These are phyloP conservation scores for Phoeniculus purpureus DNA, from an alignment of 2,797 vertebrate genomes.

Conservation along the genomic window DNA sequence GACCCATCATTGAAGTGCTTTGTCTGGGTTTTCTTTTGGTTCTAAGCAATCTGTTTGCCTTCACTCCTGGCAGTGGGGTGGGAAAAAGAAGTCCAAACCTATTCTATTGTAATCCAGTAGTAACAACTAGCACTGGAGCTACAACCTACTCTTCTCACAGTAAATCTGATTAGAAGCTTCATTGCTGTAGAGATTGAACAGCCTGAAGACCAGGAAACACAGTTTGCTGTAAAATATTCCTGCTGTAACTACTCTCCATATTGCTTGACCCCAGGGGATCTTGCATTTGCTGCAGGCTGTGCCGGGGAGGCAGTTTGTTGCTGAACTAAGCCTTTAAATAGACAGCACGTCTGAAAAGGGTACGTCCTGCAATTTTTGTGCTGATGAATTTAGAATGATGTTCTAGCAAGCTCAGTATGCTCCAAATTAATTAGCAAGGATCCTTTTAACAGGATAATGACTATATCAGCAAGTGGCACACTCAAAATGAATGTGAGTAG, in stretches of 20 bases:
- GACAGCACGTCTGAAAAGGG: background rate
- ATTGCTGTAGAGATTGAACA: conserved; percentile 16
- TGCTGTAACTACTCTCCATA: conserved; percentile 22
- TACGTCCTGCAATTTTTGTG: conserved; percentile 6
- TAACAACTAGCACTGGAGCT: background rate
- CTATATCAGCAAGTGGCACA: conserved; percentile 37
- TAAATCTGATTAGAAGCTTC: conserved; percentile 5
- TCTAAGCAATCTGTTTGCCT: background rate
- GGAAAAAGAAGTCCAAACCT: background rate
- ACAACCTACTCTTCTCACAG: background rate
- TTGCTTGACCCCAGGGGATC: conserved; percentile 7
- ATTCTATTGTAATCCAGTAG: background rate
- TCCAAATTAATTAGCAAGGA: conserved; percentile 58
- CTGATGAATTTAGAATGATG: conserved; percentile 48
- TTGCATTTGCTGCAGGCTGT: conserved; percentile 36
- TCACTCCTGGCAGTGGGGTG: background rate
- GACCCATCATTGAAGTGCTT: background rate
- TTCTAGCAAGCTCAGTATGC: conserved; percentile 16
- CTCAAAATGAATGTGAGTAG: background rate
- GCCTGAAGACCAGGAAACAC: conserved; percentile 21
- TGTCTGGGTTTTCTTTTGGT: background rate
- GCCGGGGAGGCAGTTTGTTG: conserved; percentile 1
- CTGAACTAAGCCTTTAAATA: conserved; percentile 41
- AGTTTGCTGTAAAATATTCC: conserved; percentile 20
- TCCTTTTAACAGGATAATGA: conserved; percentile 49